Conservation (phyloP, 2,888 invertebrate genomes). For the Euclidia mi region DNA sequence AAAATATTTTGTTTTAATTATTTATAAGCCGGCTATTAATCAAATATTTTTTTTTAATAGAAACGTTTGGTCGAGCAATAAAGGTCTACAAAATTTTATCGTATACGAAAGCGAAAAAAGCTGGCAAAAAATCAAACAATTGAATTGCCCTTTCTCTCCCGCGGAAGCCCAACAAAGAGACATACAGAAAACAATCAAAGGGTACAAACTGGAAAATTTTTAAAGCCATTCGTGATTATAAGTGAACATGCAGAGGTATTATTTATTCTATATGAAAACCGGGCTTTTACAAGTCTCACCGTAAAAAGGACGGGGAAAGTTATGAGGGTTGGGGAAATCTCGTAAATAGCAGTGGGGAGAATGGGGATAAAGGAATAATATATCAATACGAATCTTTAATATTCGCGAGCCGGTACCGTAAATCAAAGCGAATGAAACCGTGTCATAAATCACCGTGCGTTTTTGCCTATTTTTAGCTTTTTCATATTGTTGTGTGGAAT, state of each 20-base stretch:
- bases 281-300: conserved; percentile 83
- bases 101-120: too few species aligned
- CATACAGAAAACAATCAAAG: conserved; percentile 9
- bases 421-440: conserved; percentile 87
- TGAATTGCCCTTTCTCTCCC: too few species aligned
- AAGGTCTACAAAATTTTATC: too few species aligned
- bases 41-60: too few species aligned
- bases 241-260: conserved; percentile 65
- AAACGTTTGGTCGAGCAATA: too few species aligned
- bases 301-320: conserved; percentile 87
- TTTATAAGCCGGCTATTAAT: too few species aligned
- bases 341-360: conserved; percentile 87
- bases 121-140: too few species aligned
- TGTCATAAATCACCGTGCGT: conserved; percentile 80
- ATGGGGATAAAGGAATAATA: conserved; percentile 89
- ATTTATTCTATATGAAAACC: conserved; percentile 77
- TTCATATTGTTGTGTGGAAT: conserved; percentile 63
- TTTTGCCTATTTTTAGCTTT: conserved; percentile 71
- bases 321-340: conserved; percentile 86
- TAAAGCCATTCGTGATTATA: conserved; percentile 64
- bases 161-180: conserved; percentile 16
- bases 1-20: too few species aligned
- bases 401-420: conserved; percentile 86
- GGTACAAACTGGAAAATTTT: conserved; percentile 28
- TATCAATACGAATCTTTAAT: conserved; percentile 90